A percentile compares a stretch with the other conserved stretches of the same genome.
phyloP scores from a whole-genome alignment of 2,888 invertebrate genomes.

The Protonemura montana region DNA sequence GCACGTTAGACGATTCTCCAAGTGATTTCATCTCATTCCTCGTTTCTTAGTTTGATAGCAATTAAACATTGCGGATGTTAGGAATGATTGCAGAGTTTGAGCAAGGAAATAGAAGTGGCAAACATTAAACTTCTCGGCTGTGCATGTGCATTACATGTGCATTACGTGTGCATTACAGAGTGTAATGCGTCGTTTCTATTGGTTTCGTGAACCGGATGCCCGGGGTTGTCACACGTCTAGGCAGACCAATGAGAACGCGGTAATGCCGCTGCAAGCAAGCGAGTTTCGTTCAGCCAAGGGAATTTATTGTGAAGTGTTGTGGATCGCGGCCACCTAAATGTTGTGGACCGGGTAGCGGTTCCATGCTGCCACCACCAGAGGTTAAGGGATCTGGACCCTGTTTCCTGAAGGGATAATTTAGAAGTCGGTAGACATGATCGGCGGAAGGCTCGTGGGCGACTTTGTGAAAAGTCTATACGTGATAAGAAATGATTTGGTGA shows the following conservation, averaged over 20 bases:
- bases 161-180: not conserved
- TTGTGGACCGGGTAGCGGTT: too few species aligned
- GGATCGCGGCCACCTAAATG: too few species aligned
- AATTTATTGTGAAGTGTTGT: too few species aligned
- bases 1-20: not conserved
- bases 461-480: too few species aligned
- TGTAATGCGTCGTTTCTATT: not conserved
- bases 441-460: too few species aligned
- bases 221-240: not conserved
- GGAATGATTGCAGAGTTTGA: not conserved
- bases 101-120: not conserved
- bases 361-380: too few species aligned
- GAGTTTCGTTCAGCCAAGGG: not conserved
- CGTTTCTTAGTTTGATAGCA: not conserved
- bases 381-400: too few species aligned
- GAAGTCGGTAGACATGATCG: too few species aligned
- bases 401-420: too few species aligned
- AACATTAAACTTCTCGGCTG: not conserved
- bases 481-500: too few species aligned
- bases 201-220: not conserved
- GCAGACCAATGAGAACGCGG: not conserved
- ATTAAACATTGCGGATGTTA: not conserved
- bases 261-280: not conserved
- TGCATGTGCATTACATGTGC: not conserved
- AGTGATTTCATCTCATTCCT: not conserved